Percentiles rank a stretch among this genome's conserved stretches.
Evolutionary conservation across 1,140 invertebrate species (phyloP).

Genomic region (Nephila pilipes): DNA sequence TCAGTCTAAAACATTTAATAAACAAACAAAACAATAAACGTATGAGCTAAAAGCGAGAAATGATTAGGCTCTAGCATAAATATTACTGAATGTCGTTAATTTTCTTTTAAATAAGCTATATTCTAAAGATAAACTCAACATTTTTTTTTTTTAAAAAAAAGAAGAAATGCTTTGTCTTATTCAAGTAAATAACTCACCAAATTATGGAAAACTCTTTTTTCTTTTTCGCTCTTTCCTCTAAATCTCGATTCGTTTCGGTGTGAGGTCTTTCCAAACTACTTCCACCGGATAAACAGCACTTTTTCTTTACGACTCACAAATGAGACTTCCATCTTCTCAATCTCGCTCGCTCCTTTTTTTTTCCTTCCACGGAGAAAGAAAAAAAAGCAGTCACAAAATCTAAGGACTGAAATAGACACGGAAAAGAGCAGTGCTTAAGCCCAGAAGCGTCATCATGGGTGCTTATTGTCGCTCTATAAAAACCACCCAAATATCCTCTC

Average conservation of each 20-base stretch:
- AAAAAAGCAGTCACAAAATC: conserved; percentile 42
- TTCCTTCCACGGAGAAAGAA: neutral
- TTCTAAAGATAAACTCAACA: too few relatives aligned
- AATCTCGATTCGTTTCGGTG: neutral
- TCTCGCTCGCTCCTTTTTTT: conserved; percentile 4
- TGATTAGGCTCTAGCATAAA: too few relatives aligned
- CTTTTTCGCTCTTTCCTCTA: neutral
- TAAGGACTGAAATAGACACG: conserved; percentile 37
- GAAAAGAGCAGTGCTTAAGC: conserved; percentile 58
- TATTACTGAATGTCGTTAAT: too few relatives aligned
- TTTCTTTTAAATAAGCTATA: too few relatives aligned
- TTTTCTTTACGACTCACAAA: conserved; percentile 41
- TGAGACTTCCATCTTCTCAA: conserved; percentile 44
- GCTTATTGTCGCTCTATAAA: conserved; percentile 73
- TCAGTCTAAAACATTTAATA: too few relatives aligned
- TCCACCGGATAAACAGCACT: neutral
- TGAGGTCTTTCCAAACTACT: neutral
- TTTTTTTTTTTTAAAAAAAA: neutral
- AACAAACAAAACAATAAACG: too few relatives aligned
- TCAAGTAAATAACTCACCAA: neutral
- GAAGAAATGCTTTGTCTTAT: neutral
- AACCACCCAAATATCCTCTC: neutral
- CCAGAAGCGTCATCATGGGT: conserved; percentile 27
- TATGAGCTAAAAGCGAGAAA: too few relatives aligned
- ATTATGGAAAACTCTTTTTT: neutral